A percentile compares a stretch with the other conserved stretches of the same genome.
These are phyloP conservation scores for Indicator indicator DNA, from an alignment of 2,113 vertebrate genomes.

Conservation along the genomic window DNA sequence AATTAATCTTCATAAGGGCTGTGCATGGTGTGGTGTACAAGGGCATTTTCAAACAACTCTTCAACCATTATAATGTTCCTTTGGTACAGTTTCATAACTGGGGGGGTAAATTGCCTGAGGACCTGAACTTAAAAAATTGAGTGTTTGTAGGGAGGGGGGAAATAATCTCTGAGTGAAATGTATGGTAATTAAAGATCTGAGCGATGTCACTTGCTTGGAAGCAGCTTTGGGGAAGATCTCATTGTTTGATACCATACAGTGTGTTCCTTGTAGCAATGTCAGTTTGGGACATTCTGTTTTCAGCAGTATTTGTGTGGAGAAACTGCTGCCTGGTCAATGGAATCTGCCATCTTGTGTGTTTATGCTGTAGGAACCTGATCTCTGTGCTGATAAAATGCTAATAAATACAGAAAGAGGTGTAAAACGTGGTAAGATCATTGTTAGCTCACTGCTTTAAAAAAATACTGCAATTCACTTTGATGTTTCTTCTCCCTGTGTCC, in stretches of 20 bases:
- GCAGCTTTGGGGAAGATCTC: background rate
- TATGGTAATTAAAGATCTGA: background rate
- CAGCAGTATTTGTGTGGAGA: background rate
- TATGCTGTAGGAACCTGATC: background rate
- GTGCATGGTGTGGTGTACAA: background rate
- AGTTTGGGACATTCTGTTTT: background rate
- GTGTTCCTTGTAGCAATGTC: background rate
- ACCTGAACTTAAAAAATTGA: background rate
- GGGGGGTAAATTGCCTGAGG: background rate
- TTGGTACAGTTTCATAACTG: background rate
- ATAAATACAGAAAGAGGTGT: background rate
- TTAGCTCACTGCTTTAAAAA: background rate
- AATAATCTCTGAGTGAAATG: background rate
- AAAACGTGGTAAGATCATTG: background rate
- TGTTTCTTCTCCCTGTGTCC: background rate
- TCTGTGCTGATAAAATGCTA: accelerated
- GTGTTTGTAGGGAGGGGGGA: background rate
- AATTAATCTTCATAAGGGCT: background rate
- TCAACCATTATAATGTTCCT: background rate
- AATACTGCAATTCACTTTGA: accelerated
- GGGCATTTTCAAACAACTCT: background rate
- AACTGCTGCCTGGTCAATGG: accelerated
- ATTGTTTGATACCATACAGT: background rate
- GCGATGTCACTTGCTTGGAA: background rate
- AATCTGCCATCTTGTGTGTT: background rate